Percentiles rank a stretch among this genome's conserved stretches.
Evolutionary conservation across 2,113 vertebrate species (phyloP).

Genomic region (Phaetusa simplex): DNA sequence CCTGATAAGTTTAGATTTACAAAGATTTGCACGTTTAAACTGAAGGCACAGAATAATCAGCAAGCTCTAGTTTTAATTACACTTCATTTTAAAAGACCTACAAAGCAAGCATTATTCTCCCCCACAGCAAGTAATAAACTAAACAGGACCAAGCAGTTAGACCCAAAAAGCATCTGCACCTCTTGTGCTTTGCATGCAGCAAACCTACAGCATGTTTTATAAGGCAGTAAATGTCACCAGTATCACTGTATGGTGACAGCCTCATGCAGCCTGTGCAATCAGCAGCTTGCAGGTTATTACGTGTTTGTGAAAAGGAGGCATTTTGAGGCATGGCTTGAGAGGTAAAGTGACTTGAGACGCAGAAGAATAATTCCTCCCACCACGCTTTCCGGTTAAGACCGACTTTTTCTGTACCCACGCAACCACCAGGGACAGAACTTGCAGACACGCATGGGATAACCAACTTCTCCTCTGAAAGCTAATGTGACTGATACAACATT

Average conservation of each 20-base stretch:
- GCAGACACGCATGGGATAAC: not conserved
- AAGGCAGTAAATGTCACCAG: not conserved
- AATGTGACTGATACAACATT: not conserved
- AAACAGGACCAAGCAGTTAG: not conserved
- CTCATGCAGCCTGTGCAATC: not conserved
- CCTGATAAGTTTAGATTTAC: constrained; percentile 39
- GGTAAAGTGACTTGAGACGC: not conserved
- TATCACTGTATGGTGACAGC: not conserved
- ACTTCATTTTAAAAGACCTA: not conserved
- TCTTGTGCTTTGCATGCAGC: not conserved
- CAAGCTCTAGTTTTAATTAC: constrained; percentile 39
- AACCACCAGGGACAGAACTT: not conserved
- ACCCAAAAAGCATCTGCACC: not conserved
- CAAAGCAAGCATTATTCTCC: constrained; percentile 26
- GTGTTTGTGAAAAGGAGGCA: not conserved
- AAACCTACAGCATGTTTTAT: not conserved
- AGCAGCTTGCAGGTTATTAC: not conserved
- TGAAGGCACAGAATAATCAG: not conserved
- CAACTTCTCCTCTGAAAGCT: not conserved
- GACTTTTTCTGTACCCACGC: not conserved
- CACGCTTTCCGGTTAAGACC: not conserved
- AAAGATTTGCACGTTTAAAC: not conserved
- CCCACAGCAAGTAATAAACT: not conserved
- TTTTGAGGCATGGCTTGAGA: not conserved
- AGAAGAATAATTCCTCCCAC: not conserved